These are phyloP conservation scores for Plebejus anna DNA, from an alignment of 2,888 invertebrate genomes.

Conservation along the genomic window DNA sequence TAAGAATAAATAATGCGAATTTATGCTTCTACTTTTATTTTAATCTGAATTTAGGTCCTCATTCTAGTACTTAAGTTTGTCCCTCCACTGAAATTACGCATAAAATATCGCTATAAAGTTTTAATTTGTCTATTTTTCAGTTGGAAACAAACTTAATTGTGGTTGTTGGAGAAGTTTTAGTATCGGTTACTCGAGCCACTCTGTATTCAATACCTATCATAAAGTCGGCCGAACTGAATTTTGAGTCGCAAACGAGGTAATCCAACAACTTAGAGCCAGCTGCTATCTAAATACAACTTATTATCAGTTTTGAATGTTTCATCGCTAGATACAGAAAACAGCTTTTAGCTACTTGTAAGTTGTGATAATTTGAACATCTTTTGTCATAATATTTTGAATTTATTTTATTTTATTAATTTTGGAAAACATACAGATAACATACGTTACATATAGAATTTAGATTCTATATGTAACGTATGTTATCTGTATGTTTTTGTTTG, in stretches of 20 bases:
- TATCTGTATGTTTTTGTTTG: too few relatives aligned
- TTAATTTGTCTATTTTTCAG: neutral
- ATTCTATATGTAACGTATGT: too few relatives aligned
- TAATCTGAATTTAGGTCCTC: neutral
- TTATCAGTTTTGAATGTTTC: neutral
- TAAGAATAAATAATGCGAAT: neutral
- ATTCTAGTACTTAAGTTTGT: neutral
- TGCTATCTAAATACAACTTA: conserved; percentile 18
- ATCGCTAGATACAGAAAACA: neutral
- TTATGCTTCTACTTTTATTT: neutral
- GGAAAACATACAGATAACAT: too few relatives aligned
- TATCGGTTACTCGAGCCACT: neutral
- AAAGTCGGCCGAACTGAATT: conserved; percentile 11
- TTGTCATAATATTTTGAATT: neutral
- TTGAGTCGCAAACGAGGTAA: neutral
- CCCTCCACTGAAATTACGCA: neutral
- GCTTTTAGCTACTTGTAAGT: neutral
- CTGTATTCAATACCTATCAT: neutral
- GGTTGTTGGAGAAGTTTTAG: neutral
- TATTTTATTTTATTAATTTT: too few relatives aligned
- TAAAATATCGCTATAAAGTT: neutral
- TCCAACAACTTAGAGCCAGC: conserved; percentile 8
- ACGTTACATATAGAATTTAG: too few relatives aligned
- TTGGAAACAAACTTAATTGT: neutral
- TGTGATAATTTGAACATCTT: conserved; percentile 1